phyloP scores from a whole-genome alignment of 2,888 invertebrate species.

The Cantharis rustica region DNA sequence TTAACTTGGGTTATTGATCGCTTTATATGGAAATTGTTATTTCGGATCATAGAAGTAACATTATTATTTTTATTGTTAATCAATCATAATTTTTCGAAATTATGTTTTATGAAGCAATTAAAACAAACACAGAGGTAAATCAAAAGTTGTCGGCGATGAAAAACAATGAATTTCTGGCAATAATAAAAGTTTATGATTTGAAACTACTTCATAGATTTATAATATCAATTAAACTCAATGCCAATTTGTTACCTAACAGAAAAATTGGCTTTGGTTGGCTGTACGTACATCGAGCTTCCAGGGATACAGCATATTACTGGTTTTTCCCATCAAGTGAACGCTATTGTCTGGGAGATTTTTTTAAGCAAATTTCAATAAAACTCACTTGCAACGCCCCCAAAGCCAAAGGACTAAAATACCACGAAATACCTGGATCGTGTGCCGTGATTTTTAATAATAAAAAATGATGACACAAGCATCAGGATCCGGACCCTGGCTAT shows the following conservation, averaged over 20 bases:
- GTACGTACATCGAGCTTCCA: neutral
- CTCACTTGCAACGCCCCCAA: neutral
- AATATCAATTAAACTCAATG: neutral
- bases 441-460: neutral
- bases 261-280: neutral
- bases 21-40: neutral
- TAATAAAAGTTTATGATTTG: neutral
- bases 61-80: neutral
- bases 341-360: neutral
- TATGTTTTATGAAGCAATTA: neutral
- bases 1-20: constrained; percentile 4
- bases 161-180: neutral
- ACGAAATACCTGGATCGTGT: neutral
- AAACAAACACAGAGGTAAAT: neutral
- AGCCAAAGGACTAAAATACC: neutral
- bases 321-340: neutral
- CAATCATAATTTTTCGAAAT: neutral
- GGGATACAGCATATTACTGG: neutral
- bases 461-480: neutral
- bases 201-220: neutral
- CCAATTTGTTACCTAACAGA: neutral
- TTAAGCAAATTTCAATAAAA: neutral
- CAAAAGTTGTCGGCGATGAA: neutral
- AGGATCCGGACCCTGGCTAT: neutral
- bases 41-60: neutral